These are phyloP conservation scores for Chiridota heheva DNA, from an alignment of 35 echinoderm and acorn worm species.

Conservation along the genomic window DNA sequence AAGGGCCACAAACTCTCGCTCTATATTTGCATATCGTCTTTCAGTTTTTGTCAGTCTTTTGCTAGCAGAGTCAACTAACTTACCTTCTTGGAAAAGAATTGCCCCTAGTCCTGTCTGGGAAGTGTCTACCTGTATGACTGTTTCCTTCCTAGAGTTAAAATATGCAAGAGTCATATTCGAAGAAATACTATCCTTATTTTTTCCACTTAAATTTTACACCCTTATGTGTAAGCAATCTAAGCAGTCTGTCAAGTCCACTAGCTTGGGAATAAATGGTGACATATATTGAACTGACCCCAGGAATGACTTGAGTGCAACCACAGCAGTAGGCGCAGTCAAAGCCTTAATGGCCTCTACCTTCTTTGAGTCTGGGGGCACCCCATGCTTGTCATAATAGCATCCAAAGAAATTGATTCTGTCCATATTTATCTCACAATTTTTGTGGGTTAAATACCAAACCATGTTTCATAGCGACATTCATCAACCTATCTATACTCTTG, in stretches of 20 bases:
- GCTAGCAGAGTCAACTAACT: constrained; percentile 4
- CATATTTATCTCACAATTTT: constrained; percentile 14
- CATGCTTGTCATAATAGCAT: background rate
- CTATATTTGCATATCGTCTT: constrained; percentile 26
- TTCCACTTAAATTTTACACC: constrained; percentile 3
- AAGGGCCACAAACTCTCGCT: constrained; percentile 26
- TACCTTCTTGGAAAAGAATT: constrained; percentile 9
- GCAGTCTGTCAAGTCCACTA: constrained; percentile 1
- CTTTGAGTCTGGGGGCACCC: background rate
- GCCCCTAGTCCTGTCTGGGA: constrained; percentile 29
- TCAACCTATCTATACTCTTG: constrained; percentile 2
- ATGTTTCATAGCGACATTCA: background rate
- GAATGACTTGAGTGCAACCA: constrained; percentile 1
- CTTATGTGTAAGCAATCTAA: constrained; percentile 15
- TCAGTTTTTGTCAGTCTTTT: constrained; percentile 22
- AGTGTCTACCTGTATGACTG: constrained; percentile 27
- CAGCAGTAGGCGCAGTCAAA: background rate
- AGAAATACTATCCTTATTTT: background rate
- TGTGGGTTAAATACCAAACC: constrained; percentile 29
- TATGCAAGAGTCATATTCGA: constrained; percentile 20
- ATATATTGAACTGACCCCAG: constrained; percentile 23
- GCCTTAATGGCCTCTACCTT: constrained; percentile 12
- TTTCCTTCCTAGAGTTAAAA: constrained; percentile 7
- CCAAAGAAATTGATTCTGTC: constrained; percentile 24
- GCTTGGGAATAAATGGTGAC: constrained; percentile 17